Evolutionary conservation across 2,797 vertebrate genomes (phyloP).

Genomic region (Limnodromus scolopaceus): DNA sequence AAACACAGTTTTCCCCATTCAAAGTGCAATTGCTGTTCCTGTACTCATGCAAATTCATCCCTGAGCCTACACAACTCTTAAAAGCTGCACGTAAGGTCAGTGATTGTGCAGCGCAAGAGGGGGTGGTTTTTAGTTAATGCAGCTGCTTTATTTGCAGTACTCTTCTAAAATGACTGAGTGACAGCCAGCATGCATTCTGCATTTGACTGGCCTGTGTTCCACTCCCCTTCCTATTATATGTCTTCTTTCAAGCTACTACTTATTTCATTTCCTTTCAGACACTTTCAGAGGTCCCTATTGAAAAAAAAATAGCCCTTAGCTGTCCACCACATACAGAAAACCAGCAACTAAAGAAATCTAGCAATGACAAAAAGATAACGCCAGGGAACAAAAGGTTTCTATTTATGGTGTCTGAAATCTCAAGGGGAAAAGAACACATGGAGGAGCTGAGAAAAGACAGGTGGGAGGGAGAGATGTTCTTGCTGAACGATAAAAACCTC

Average conservation of each 20-base stretch:
- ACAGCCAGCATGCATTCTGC: not conserved
- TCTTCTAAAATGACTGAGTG: not conserved
- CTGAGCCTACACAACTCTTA: not conserved
- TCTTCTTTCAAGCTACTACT: not conserved
- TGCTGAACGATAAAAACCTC: not conserved
- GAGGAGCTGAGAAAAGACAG: not conserved
- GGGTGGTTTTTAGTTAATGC: not conserved
- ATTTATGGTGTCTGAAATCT: not conserved
- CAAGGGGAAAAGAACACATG: not conserved
- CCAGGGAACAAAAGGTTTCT: constrained; percentile 16
- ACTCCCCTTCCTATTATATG: not conserved
- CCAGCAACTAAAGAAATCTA: not conserved
- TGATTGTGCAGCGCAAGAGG: not conserved
- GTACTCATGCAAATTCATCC: not conserved
- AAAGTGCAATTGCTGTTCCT: not conserved
- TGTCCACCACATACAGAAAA: not conserved
- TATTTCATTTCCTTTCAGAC: not conserved
- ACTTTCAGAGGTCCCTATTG: not conserved
- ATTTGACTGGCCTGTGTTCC: not conserved
- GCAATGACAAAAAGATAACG: not conserved
- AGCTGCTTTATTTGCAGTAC: not conserved
- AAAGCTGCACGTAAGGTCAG: not conserved
- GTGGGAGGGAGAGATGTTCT: not conserved
- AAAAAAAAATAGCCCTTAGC: not conserved
- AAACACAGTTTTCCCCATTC: not conserved